Conservation (phyloP, 2,888 invertebrate species). For the Drosophila buzzatii region DNA sequence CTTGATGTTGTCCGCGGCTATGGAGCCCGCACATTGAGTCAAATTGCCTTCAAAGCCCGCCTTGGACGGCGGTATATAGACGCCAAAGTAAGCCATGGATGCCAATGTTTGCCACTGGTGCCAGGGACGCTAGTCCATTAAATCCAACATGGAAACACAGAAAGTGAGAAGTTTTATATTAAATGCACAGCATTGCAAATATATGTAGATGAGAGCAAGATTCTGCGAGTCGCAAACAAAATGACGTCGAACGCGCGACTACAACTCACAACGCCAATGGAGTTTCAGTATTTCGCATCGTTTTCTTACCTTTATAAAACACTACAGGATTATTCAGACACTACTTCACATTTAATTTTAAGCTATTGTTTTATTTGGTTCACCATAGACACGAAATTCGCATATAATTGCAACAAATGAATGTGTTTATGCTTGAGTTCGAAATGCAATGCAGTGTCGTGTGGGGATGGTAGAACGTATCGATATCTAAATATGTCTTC, state of each 20-base stretch:
- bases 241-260: conserved; percentile 28
- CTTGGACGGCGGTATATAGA: conserved; percentile 66
- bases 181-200: conserved; percentile 14
- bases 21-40: conserved; percentile 61
- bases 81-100: conserved; percentile 61
- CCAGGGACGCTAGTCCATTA: not conserved
- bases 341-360: conserved; percentile 22
- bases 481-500: conserved; percentile 2
- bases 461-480: conserved; percentile 13
- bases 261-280: conserved; percentile 30
- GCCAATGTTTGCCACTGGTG: not conserved
- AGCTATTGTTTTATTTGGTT: not conserved
- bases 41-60: conserved; percentile 62
- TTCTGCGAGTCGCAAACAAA: conserved; percentile 17
- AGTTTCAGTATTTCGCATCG: not conserved
- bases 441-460: conserved; percentile 34
- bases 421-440: conserved; percentile 31
- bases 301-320: conserved; percentile 12
- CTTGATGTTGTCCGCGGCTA: conserved; percentile 58
- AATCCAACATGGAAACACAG: not conserved
- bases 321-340: conserved; percentile 1
- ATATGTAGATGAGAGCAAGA: not conserved
- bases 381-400: conserved; percentile 20
- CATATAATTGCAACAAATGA: conserved; percentile 12
- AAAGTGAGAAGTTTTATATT: conserved; percentile 4